phyloP scores from a whole-genome alignment of 2,888 invertebrate species.

The Linnaemya tessellans region DNA sequence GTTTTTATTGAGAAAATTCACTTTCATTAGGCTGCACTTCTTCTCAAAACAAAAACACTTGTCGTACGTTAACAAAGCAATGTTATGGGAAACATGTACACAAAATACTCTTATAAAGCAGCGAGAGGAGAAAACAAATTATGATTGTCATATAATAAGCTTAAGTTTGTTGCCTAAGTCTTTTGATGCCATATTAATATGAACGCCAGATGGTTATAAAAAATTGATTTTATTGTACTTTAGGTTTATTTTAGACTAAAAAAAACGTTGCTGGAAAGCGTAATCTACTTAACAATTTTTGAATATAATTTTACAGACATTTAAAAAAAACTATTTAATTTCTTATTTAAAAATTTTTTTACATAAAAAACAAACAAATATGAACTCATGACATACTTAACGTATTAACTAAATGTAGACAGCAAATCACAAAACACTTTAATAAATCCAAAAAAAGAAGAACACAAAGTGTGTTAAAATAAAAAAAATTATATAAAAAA shows the following conservation, averaged over 20 bases:
- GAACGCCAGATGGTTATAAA: too few species aligned
- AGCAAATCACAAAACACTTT: background rate
- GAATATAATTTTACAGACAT: too few species aligned
- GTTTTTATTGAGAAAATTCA: conserved; percentile 39
- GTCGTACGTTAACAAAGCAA: conserved; percentile 49
- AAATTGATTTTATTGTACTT: background rate
- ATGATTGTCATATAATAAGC: background rate
- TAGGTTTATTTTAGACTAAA: background rate
- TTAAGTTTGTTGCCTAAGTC: conserved; percentile 9
- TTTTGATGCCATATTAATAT: background rate
- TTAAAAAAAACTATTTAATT: too few species aligned
- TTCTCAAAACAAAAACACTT: background rate
- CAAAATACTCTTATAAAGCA: background rate
- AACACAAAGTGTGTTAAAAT: conserved; percentile 1
- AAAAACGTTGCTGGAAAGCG: background rate
- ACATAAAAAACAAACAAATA: too few species aligned
- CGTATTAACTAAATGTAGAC: conserved; percentile 16
- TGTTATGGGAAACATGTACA: conserved; percentile 53
- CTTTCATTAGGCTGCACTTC: conserved; percentile 41
- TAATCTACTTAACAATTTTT: too few species aligned
- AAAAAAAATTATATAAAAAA: background rate
- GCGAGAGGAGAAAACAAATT: background rate
- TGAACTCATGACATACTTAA: conserved; percentile 61
- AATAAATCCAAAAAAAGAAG: conserved; percentile 30
- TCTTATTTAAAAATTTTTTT: conserved; percentile 15